Percentiles rank a stretch among this genome's conserved stretches.
Evolutionary conservation across 2,888 invertebrate genomes (phyloP).

Genomic region (Allolobophora icterica): DNA sequence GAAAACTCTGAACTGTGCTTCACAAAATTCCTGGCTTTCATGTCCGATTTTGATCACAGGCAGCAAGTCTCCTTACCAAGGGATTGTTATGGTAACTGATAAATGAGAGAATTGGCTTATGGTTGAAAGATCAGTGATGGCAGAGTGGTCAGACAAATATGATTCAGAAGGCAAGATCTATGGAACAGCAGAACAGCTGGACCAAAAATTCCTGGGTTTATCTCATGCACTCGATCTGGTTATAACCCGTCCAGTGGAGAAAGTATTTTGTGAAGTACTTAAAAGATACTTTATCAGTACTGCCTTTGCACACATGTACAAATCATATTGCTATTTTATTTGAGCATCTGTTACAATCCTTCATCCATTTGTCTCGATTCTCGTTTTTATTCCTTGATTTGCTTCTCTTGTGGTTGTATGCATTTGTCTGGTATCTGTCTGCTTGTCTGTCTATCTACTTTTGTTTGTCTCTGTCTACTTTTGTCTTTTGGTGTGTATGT

Average conservation of each 20-base stretch:
- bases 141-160: too few relatives aligned
- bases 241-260: not conserved
- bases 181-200: too few relatives aligned
- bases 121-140: too few relatives aligned
- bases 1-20: not conserved
- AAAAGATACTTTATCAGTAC: not conserved
- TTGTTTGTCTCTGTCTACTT: too few relatives aligned
- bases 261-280: not conserved
- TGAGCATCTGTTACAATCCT: not conserved
- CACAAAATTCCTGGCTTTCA: not conserved
- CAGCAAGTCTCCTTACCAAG: not conserved
- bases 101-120: too few relatives aligned
- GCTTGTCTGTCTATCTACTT: too few relatives aligned
- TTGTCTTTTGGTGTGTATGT: too few relatives aligned
- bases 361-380: not conserved
- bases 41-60: not conserved
- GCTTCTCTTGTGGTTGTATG: not conserved
- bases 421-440: not conserved
- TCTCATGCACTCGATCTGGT: not conserved
- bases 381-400: not conserved
- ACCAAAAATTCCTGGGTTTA: too few relatives aligned
- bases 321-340: not conserved
- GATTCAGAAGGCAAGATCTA: too few relatives aligned
- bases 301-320: not conserved
- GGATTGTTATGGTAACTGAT: not conserved